Conservation (phyloP, 2,888 invertebrate species). For the Diarsia mendica region DNA sequence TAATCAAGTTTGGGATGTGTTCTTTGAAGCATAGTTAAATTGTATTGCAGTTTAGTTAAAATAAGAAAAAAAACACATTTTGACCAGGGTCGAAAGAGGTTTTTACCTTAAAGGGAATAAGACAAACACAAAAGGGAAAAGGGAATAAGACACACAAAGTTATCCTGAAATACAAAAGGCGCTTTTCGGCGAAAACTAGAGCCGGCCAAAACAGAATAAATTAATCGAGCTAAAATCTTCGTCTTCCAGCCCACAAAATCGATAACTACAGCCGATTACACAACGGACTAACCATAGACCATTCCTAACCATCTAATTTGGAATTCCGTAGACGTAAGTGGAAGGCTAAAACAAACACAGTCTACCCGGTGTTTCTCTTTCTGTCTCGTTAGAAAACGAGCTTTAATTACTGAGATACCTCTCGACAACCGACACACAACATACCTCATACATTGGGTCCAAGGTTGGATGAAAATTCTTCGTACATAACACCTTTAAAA, state of each 20-base stretch:
- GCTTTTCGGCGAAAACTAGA: not conserved
- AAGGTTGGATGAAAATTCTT: constrained; percentile 19
- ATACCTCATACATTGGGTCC: constrained; percentile 22
- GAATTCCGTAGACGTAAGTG: constrained; percentile 13
- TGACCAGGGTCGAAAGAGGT: not conserved
- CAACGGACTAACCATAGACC: not conserved
- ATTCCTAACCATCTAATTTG: constrained; percentile 14
- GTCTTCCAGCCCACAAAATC: constrained; percentile 21
- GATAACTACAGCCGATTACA: constrained; percentile 27
- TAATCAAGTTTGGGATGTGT: not conserved
- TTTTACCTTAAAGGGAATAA: not conserved
- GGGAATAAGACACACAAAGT: not conserved
- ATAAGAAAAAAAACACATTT: too few species aligned
- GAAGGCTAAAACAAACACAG: constrained; percentile 33
- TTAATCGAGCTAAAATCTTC: constrained; percentile 45
- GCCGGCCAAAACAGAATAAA: constrained; percentile 31
- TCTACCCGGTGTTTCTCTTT: constrained; percentile 12
- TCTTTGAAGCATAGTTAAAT: not conserved
- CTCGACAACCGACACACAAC: constrained; percentile 20
- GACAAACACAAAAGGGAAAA: too few species aligned
- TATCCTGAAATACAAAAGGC: not conserved
- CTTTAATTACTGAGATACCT: constrained; percentile 55
- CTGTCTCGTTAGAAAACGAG: constrained; percentile 38
- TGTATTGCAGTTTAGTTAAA: not conserved
- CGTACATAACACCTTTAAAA: not conserved